Conservation (phyloP, 2,888 invertebrate species). For the Eristalis tenax region DNA sequence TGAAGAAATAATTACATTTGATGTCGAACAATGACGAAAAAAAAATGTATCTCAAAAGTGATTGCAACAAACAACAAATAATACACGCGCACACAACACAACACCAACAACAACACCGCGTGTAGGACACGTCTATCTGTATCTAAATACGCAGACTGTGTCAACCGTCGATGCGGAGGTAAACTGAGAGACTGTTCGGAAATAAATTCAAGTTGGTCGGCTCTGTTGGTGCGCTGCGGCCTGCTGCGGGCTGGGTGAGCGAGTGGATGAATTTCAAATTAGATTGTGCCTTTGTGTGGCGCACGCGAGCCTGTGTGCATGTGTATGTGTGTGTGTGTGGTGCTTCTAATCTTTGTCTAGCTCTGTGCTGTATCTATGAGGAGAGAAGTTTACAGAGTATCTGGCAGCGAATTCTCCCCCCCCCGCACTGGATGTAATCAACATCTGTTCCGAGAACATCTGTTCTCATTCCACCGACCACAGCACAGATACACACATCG, state of each 20-base stretch:
- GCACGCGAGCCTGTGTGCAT: background rate
- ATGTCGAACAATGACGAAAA: background rate
- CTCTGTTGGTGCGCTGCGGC: background rate
- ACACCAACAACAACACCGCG: conserved; percentile 10
- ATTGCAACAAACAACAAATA: background rate
- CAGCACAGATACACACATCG: conserved; percentile 21
- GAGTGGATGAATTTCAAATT: conserved; percentile 51
- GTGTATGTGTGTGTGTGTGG: background rate
- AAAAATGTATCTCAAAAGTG: background rate
- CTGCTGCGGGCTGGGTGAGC: conserved; percentile 4
- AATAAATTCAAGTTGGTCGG: conserved; percentile 46
- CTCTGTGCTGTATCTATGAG: background rate
- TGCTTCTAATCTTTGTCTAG: background rate
- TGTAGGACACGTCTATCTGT: conserved; percentile 18
- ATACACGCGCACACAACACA: conserved; percentile 2
- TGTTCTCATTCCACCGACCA: background rate
- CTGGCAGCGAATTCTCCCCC: background rate
- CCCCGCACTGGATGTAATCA: background rate
- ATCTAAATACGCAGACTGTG: conserved; percentile 21
- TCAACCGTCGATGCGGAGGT: conserved; percentile 59
- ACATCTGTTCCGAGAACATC: conserved; percentile 35
- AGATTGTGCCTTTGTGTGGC: conserved; percentile 34
- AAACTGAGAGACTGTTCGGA: conserved; percentile 63
- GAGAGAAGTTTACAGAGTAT: background rate
- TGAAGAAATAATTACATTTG: background rate